phyloP scores from a whole-genome alignment of 2,888 invertebrate species.

The Pollenia amentaria region DNA sequence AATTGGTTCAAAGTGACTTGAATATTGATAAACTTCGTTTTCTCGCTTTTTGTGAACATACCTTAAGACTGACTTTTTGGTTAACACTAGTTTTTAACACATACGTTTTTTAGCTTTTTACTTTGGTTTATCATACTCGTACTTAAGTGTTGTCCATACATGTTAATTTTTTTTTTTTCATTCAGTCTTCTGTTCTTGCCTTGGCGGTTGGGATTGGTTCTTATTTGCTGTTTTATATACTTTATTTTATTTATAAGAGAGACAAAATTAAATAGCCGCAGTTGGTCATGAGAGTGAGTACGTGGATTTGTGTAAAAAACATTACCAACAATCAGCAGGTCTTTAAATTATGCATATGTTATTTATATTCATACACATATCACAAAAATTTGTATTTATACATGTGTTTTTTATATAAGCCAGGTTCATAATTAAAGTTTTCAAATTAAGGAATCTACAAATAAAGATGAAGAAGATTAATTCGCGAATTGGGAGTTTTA shows the following conservation, averaged over 20 bases:
- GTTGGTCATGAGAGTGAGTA: not conserved
- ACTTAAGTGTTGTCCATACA: constrained; percentile 19
- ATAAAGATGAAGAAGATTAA: no score
- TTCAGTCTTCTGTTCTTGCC: not conserved
- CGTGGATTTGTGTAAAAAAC: constrained; percentile 4
- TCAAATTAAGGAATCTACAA: no score
- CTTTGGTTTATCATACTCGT: constrained; percentile 14
- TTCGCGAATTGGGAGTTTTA: no score
- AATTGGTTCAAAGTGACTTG: no score
- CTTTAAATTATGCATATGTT: constrained; percentile 64
- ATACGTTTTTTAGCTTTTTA: not conserved
- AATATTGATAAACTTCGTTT: no score
- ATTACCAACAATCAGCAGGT: constrained; percentile 28
- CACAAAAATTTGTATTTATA: not conserved
- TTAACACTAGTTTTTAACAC: not conserved
- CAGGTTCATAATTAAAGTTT: constrained; percentile 3
- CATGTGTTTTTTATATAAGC: not conserved
- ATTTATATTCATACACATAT: constrained; percentile 1
- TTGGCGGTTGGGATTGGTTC: constrained; percentile 18
- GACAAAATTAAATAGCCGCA: constrained; percentile 1
- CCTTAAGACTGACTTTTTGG: not conserved
- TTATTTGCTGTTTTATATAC: constrained; percentile 7
- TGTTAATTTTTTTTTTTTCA: not conserved
- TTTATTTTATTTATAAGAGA: constrained; percentile 7
- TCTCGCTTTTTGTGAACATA: no score